These are phyloP conservation scores for Anas platyrhynchos DNA, from an alignment of 2,113 vertebrate genomes.

Conservation along the genomic window DNA sequence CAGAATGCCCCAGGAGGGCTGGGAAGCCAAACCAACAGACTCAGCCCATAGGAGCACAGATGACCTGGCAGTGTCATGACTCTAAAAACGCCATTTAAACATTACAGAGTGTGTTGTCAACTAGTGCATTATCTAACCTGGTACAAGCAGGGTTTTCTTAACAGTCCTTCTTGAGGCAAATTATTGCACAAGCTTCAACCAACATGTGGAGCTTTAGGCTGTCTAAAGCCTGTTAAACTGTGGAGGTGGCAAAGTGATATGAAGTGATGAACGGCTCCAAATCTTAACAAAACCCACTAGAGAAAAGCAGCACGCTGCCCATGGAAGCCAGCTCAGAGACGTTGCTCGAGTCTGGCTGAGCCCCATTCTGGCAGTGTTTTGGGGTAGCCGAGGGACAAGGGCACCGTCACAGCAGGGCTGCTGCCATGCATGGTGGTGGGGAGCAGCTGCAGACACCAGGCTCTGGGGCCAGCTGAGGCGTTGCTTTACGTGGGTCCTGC, in stretches of 20 bases:
- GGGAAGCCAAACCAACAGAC: neutral
- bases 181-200: neutral
- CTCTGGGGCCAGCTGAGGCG: neutral
- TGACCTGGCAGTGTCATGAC: no score
- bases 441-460: neutral
- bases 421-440: accelerated
- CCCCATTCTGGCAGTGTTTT: neutral
- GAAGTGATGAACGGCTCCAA: neutral
- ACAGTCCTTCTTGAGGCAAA: neutral
- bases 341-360: neutral
- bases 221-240: neutral
- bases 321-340: neutral
- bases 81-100: neutral
- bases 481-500: neutral
- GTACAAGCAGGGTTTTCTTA: neutral
- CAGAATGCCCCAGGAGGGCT: neutral
- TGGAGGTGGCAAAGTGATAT: neutral
- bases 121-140: neutral
- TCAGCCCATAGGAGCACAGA: neutral
- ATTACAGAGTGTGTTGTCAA: neutral
- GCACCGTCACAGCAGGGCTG: neutral
- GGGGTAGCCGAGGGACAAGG: neutral
- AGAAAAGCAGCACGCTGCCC: neutral
- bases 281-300: neutral
- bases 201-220: neutral